A percentile compares a stretch with the other conserved stretches of the same genome.
Conservation (phyloP, 2,113 vertebrate genomes). For the Daphoenositta chrysoptera region DNA sequence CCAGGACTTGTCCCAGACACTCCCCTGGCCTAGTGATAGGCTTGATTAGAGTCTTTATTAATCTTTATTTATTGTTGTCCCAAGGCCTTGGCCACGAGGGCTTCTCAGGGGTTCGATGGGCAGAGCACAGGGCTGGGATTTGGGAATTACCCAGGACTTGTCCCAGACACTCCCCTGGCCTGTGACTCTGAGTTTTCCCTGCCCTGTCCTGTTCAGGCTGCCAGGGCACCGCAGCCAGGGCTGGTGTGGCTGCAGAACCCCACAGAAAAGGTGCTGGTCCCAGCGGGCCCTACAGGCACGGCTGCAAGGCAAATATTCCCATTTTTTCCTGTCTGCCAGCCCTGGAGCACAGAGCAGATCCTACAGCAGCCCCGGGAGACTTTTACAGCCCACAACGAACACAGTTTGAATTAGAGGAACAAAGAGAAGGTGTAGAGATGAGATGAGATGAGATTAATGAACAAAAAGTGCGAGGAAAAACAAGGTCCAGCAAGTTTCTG, state of each 20-base stretch:
- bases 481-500: background rate
- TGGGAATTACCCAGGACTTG: background rate
- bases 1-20: background rate
- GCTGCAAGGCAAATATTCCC: background rate
- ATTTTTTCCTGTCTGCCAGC: background rate
- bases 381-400: background rate
- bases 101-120: accelerated
- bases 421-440: background rate
- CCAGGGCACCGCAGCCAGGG: background rate
- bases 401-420: background rate
- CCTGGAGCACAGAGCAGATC: background rate
- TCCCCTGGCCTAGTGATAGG: background rate
- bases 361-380: background rate
- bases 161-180: background rate
- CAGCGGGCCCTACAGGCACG: background rate
- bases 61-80: background rate
- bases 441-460: background rate
- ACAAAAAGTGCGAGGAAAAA: background rate
- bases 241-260: background rate
- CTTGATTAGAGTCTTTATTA: too few species aligned
- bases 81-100: background rate
- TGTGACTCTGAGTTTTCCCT: background rate
- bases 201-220: background rate
- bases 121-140: background rate
- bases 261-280: background rate